Base-by-base conservation (phyloP, 2,888 invertebrate genomes). In the Chrysolina oricalcia region DNA sequence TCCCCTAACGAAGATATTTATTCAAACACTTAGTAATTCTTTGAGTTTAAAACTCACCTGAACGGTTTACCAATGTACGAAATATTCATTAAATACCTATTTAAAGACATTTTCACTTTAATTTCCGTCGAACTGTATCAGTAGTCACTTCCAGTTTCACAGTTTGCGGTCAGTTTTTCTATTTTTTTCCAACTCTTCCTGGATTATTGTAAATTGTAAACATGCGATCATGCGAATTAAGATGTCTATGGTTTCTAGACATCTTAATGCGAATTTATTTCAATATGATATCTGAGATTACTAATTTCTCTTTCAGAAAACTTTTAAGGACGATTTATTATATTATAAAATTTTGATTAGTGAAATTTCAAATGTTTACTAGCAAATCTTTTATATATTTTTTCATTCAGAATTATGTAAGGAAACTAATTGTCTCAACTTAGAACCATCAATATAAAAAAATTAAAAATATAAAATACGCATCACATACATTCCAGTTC, bases 41-140 rank as follows among this genome's bases (percentile, higher is more conserved):
- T 17, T 65, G 41, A 78, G 17, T 23, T 40, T 2, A 23, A n/a
- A 68, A 35, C 46, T 78, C 72, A 95, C 96, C 94, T 93, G 89
- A 96, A 96, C 67, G 90, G 87, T 17, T 94, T 93, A 76, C 96
- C 96, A 82, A 96, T 92, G 83, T 96, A 96, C 0, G 95, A 93
- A 85, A 95, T 91, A 83, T 92, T 92, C 63, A 95, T 84, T 80
- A 96, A 90, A 89, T 95, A 96, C 88, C 95, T 80, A 68, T 70
- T 66, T 27, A 65, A 23, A 19, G 77, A 71, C 82, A 82, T 81
- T 11, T n/a, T 53, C 2, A 46, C 15, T 59, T 56, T 59, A 23
- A 50, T 23, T 50, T 15, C n/a, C 27, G 15, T n/a, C 17, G n/a
- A 35, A n/a, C 4, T n/a, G 59, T 23, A 17, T 27, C 11, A 59